Conservation (phyloP, 2,113 vertebrate species). For the Eurypyga helias region DNA sequence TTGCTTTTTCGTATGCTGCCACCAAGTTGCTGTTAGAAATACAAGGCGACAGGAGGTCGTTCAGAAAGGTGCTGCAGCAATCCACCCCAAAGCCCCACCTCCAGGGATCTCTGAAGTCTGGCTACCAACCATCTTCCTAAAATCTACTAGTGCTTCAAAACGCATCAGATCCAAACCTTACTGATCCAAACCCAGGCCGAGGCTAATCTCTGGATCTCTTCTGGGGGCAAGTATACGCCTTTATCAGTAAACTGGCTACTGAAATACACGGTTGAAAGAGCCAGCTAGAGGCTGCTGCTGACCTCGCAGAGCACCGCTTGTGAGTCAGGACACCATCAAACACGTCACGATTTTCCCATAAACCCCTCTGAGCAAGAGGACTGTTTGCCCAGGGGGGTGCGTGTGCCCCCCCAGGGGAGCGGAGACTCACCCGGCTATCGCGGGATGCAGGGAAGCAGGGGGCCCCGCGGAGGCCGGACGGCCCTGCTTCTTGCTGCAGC, state of each 20-base stretch:
- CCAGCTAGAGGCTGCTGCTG: not conserved
- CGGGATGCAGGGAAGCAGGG: too few species aligned
- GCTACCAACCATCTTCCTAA: not conserved
- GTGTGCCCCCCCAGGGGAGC: too few species aligned
- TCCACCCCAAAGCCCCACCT: not conserved
- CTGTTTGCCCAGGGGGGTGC: too few species aligned
- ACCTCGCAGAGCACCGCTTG: not conserved
- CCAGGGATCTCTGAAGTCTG: not conserved
- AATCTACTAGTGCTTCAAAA: not conserved
- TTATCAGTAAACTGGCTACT: not conserved
- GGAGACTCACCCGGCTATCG: too few species aligned
- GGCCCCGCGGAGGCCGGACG: too few species aligned
- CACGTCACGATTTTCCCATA: not conserved
- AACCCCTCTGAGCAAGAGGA: too few species aligned
- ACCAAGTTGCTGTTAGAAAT: slow-evolving; percentile 83
- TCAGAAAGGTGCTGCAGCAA: not conserved
- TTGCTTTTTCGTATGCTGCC: slow-evolving; percentile 90
- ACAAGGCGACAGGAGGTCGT: not conserved
- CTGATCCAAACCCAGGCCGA: not conserved
- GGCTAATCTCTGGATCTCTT: not conserved
- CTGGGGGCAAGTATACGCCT: not conserved
- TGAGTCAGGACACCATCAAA: not conserved
- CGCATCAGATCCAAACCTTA: not conserved
- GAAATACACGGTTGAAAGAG: not conserved
- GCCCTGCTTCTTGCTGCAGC: too few species aligned